Evolutionary conservation across 2,113 vertebrate genomes (phyloP), one percentile per base, ranked within the genome.

Genomic region (Calyptommatus sinebrachiatus): DNA sequence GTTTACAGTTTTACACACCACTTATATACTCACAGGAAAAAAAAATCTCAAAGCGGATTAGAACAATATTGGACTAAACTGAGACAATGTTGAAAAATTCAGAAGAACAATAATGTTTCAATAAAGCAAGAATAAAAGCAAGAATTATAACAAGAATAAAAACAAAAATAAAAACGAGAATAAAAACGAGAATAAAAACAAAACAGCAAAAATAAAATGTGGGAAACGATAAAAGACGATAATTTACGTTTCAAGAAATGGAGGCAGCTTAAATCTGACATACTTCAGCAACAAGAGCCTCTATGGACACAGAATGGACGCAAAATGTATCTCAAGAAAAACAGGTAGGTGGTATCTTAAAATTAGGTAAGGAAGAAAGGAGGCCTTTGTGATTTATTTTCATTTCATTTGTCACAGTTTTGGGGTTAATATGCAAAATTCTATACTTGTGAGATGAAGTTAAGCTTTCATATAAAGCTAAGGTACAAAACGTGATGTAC

Each of bases 121-220:
- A 48, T 18, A 63, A 29, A 63, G 16, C 57, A 61, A 79, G n/a
- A 65, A 20, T 50, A 29, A 48, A 71, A 72, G 22, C 35, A 41
- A 41, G 35, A 41, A n/a, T n/a, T n/a, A 41, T 4, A 41, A 41
- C 35, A 71, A 60, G 24, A 28, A 68, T 53, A 31, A 31, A 68
- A 46, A 41, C 5, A 41, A 21, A 24, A 29, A n/a, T n/a, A n/a
- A 41, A 41, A 41, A 41, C 35, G 61, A 60, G 24, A 28, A 68
- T 53, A 31, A 41, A 41, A 41, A 41, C 35, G 61, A 60, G 24
- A 28, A 68, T 53, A 31, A 31, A 68, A 46, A 41, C 5, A 41
- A 21, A 24, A 29, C 70, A 80, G 61, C 22, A 80, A 80, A 66
- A 73, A 61, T 22, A 62, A 35, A 80, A 53, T 24, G 31, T 53